Percentiles rank a stretch among this genome's conserved stretches.
Conservation (phyloP, 2,113 vertebrate species). For the Panthera uncia region DNA sequence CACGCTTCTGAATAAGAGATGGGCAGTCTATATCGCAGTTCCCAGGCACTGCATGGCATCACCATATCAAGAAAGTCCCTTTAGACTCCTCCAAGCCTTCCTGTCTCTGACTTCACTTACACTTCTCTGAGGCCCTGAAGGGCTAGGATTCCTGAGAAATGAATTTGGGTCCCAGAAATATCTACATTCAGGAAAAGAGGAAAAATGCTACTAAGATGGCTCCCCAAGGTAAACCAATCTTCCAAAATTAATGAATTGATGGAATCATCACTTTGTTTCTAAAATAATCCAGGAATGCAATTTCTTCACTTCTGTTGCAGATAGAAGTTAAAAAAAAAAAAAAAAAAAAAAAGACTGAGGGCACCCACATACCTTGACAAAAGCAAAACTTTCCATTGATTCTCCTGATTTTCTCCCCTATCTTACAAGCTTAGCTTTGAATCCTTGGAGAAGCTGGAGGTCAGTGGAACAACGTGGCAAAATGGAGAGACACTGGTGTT, state of each 20-base stretch:
- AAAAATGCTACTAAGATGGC: neutral
- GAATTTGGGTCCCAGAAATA: neutral
- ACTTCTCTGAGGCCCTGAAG: neutral
- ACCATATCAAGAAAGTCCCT: neutral
- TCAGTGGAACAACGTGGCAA: rapidly evolving
- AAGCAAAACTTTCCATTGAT: neutral
- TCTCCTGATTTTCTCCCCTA: neutral
- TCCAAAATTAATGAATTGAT: neutral
- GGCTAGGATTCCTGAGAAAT: neutral
- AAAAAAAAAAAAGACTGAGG: neutral
- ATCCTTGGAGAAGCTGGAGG: neutral
- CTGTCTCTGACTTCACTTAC: neutral
- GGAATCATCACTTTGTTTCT: neutral
- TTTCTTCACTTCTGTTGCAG: neutral
- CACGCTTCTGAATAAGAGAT: neutral
- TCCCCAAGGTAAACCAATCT: neutral
- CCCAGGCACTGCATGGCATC: rapidly evolving
- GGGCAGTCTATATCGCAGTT: neutral
- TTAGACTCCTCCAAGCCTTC: neutral
- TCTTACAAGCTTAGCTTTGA: neutral
- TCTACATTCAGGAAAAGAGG: neutral
- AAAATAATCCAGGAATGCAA: neutral
- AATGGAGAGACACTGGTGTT: rapidly evolving
- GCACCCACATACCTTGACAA: neutral
- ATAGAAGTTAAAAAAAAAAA: neutral